Base-by-base conservation (phyloP, 2,888 invertebrate species). In the Azorinus chamasolen region DNA sequence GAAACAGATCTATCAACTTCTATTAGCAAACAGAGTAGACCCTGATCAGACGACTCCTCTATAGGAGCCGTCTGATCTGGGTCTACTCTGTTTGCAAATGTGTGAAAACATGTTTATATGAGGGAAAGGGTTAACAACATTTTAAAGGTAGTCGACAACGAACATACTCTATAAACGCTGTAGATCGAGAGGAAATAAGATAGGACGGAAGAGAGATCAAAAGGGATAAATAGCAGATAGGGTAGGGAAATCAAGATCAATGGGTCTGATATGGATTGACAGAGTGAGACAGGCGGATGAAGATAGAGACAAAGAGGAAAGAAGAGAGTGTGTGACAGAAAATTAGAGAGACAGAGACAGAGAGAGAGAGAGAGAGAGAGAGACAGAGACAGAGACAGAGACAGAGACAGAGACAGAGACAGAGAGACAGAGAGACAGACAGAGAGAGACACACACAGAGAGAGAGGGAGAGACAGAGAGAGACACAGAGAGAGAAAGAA, bases 311-410 rank as follows among this genome's bases (percentile, higher is more conserved):
- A n/a, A n/a, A n/a, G n/a, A n/a, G n/a, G n/a, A n/a, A n/a, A n/a
- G n/a, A n/a, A n/a, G n/a, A 61, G 55, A 53, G 54, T 24, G 39
- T 43, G 55, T 6, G 20, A 32, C 37, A 51, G 53, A 10, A 32
- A 58, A 50, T 53, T 43, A 64, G 53, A 58, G 58, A 58, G 45
- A 58, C 45, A 58, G 71, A 63, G 64, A 65, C 45, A 59, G 64
- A 71, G 51, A 64, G 63, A 63, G 58, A 71, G 59, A 65, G 72
- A 65, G 59, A 65, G 46, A 59, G 46, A 72, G 57, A 72, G 54
- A 65, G 51, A 64, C 18, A 54, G 62, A 27, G 55, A 62, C 32
- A 70, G 48, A 63, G 57, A 46, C 10, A 46, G 69, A 53, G 45
- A 53, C 55, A 63, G 55, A 46, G 39, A 55, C 55, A 48, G 32